Base-by-base conservation (phyloP, 2,113 vertebrate genomes). In the Channa maculata region DNA sequence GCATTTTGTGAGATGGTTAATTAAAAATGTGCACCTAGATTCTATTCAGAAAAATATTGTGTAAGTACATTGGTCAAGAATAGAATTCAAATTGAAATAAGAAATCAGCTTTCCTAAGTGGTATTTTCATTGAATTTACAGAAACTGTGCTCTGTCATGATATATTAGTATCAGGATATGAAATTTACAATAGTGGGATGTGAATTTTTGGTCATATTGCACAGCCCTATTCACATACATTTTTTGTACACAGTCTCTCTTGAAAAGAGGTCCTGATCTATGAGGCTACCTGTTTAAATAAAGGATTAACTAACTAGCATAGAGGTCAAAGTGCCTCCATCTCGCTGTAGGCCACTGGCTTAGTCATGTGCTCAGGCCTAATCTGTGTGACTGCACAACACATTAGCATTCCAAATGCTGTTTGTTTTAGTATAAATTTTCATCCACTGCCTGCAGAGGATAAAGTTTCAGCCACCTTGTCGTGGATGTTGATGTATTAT, bases 391-490 rank as follows among this genome's bases (percentile, higher is more conserved):
- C 71, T 57, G 65, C 73, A 38, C 64, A 59, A 57, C 61, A 64
- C 75, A 91, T 89, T 91, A 90, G 82, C 70, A 86, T 89, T 85
- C 84, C 82, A 84, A 80, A 86, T 82, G 81, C 46, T 84, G 81
- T 79, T 85, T 77, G 66, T 80, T 84, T 80, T 77, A 51, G 41
- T 76, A 70, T 80, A 81, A 78, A 82, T 88, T 82, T 71, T 55
- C 71, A 84, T 83, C 66, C 48, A 54, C 48, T 59, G 64, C 80
- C 80, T 39, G 58, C 79, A 77, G 86, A 77, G 59, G 77, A 71
- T 55, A 49, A 24, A 52, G 44, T 69, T 80, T 75, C 52, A 77
- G 8, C 75, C 72, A 65, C 75, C 65, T 74, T 84, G 72, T 74
- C 41, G 36, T 52, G 60, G 54, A 73, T 74, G 71, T 65, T 80